Base-by-base conservation (phyloP, 1,140 invertebrate genomes). In the Oscheius sp. region DNA sequence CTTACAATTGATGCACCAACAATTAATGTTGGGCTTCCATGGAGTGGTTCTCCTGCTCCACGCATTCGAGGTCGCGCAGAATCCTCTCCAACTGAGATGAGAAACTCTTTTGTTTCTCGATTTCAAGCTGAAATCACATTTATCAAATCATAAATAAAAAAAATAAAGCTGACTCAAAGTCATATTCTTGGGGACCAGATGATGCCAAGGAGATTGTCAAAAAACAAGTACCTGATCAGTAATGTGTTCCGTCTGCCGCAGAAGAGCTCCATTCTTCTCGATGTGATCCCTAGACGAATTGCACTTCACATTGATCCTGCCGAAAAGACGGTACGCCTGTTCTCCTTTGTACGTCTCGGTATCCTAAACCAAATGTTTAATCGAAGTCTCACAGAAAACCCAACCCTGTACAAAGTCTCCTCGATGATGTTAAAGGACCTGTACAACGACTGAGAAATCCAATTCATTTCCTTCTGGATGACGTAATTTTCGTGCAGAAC, bases 381-480 rank as follows among this genome's bases (percentile, higher is more conserved):
- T n/a, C n/a, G n/a, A 42, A 42, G n/a, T 10, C 10, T 10, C 10
- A n/a, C n/a, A 42, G 38, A 10, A 42, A n/a, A 10, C 15, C 49
- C 7, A 7, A 55, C 49, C 49, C 28, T 55, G 49, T 55, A 55
- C 15, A 55, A 26, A 55, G 49, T 26, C 15, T 55, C 49, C 49
- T 55, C 49, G 23, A 55, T 55, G 7, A 55, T 55, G 49, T 15
- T 4, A 26, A 55, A 55, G 49, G 7, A 20, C 15, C 49, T 15
- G 49, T 55, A 55, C 7, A 55, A 26, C 7, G 49, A 20, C 49
- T 55, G 49, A 15, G 49, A 55, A 4, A 26, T 55, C 49, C 49
- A 55, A 26, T 55, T 55, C 49, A 55, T 55, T 55, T 55, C 49
- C 28, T 55, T 55, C 49, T 55, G 49, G 49, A 55, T 55, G 15